Evolutionary conservation across 2,797 vertebrate species (phyloP), one percentile per base, ranked within the genome.

Genomic region (Hypotaenidia philippensis): DNA sequence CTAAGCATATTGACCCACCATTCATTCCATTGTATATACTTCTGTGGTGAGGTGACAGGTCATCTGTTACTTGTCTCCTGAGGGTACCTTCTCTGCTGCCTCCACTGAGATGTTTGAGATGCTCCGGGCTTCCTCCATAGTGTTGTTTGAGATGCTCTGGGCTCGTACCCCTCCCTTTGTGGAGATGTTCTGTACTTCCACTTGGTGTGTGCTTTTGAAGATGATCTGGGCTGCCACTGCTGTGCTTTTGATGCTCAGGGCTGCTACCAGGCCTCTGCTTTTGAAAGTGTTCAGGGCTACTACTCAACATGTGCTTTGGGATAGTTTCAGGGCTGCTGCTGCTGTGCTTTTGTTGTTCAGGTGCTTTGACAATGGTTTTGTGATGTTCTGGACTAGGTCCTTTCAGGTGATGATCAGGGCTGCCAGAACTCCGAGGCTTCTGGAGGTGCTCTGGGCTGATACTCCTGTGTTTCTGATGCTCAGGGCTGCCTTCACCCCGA

Each of bases 11-110:
- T 65, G 94, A 98, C 99, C 97, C 98, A 99, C 99, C 99, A 86
- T 99, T 99, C 99, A 99, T 99, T 98, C 99, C 99, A 95, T 99
- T 99, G 98, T 99, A 99, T 97, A 99, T 98, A 97, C 98, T 99
- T 93, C 99, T 98, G 97, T 99, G 99, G 97, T 99, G 99, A 86
- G 99, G 98, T 56, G 98, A 97, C 80, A 97, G 89, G 68, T 99
- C 99, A 40, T 99, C 99, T 34, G 98, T 98, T 8, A 97, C 96
- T 91, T 98, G 97, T 97, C 98, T 98, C 96, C 98, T 98, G 78
- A 99, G 98, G 90, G 97, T 98, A 81, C 98, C 98, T 75, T 99
- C 99, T 93, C 98, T 98, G 96, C 98, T 98, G 59, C 98, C 97
- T 88, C 97, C 97, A 1, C 97, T 66, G 95, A 94, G 89, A 41